Evolutionary conservation across 2,797 vertebrate species (phyloP).

Genomic region (Moxostoma hubbsi): DNA sequence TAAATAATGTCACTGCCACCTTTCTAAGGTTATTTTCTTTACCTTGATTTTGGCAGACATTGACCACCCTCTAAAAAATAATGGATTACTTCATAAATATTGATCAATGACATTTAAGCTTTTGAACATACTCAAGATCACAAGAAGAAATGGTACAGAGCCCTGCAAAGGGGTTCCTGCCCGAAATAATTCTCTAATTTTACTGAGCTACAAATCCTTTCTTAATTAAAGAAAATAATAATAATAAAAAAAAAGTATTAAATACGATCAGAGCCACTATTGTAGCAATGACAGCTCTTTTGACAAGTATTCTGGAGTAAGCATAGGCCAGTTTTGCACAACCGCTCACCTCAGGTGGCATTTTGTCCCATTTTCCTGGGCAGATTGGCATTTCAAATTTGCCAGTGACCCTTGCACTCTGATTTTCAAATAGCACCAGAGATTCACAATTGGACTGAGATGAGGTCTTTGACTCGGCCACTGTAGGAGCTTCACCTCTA

Average conservation of each 20-base stretch:
- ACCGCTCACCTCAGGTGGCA: background rate
- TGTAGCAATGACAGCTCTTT: background rate
- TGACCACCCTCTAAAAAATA: too few relatives aligned
- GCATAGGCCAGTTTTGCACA: background rate
- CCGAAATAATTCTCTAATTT: background rate
- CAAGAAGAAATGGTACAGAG: slow-evolving; percentile 29
- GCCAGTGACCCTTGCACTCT: slow-evolving; percentile 25
- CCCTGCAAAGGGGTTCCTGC: slow-evolving; percentile 24
- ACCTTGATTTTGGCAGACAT: too few relatives aligned
- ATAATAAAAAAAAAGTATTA: background rate
- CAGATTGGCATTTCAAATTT: slow-evolving; percentile 34
- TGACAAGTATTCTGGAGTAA: background rate
- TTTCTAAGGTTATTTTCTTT: too few relatives aligned
- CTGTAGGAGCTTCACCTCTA: slow-evolving; percentile 21
- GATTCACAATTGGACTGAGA: slow-evolving; percentile 24
- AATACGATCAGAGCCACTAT: background rate
- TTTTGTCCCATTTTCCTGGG: slow-evolving; percentile 11
- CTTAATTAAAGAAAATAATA: background rate
- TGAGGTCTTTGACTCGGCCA: background rate
- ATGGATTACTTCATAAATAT: too few relatives aligned
- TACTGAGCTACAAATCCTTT: background rate
- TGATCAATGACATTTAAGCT: too few relatives aligned
- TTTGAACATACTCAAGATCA: slow-evolving; percentile 21
- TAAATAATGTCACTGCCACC: too few relatives aligned
- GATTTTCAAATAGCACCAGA: slow-evolving; percentile 8